These are phyloP conservation scores for Cephus nigrinus DNA, from an alignment of 2,888 invertebrate genomes.

Conservation along the genomic window DNA sequence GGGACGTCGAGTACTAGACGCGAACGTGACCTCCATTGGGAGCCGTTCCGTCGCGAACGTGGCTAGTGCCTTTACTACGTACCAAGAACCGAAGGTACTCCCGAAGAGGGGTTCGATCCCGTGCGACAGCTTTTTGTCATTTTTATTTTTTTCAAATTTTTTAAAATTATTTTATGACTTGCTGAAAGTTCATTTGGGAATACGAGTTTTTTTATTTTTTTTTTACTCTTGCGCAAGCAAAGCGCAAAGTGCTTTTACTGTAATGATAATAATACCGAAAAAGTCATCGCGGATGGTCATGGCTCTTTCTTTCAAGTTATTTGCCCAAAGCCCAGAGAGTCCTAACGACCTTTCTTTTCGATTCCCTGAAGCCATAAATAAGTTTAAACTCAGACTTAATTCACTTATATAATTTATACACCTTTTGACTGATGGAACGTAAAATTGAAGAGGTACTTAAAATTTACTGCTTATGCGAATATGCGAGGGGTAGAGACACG, in stretches of 20 bases:
- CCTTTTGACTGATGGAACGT: constrained; percentile 5
- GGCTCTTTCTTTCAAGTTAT: background rate
- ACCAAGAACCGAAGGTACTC: background rate
- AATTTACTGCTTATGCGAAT: constrained; percentile 5
- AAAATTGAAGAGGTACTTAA: background rate
- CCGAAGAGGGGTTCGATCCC: background rate
- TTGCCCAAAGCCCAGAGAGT: background rate
- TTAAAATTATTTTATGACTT: no score
- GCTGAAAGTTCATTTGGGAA: no score
- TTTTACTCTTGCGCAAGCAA: background rate
- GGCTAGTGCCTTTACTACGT: background rate
- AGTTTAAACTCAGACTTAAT: background rate
- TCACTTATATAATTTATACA: constrained; percentile 5
- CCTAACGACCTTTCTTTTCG: background rate
- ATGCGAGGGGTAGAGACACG: background rate
- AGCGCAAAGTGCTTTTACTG: background rate
- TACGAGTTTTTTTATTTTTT: background rate
- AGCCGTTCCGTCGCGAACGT: background rate
- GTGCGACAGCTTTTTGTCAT: background rate
- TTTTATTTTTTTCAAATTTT: background rate
- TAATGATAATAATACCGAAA: background rate
- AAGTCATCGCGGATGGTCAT: background rate
- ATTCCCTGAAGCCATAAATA: background rate
- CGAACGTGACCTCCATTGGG: background rate
- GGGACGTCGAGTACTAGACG: background rate